Conservation (phyloP, 92 coral and sea anemone genomes). For the Chrysogorgia sp. region DNA sequence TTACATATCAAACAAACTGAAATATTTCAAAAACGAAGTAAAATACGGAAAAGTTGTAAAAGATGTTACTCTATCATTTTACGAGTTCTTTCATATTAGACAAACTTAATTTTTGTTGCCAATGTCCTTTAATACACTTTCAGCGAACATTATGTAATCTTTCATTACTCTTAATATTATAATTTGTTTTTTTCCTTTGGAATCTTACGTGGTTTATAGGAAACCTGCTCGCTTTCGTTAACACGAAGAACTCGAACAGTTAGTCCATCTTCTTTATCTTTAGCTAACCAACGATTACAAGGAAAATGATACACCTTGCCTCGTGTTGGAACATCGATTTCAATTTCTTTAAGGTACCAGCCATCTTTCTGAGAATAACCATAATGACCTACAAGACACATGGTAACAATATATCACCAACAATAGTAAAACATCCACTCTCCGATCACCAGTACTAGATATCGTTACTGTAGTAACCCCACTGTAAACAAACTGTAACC, state of each 20-base stretch:
- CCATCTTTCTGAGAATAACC: conserved; percentile 80
- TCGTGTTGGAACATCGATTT: conserved; percentile 92
- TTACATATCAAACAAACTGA: no score
- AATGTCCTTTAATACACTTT: no score
- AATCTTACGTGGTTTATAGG: conserved; percentile 94
- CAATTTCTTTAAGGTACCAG: conserved; percentile 90
- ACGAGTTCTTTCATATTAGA: no score
- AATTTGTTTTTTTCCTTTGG: no score
- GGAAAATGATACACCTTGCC: conserved; percentile 92
- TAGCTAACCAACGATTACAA: conserved; percentile 91
- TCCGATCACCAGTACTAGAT: neutral
- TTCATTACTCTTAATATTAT: no score
- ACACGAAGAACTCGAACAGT: conserved; percentile 75
- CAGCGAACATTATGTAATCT: no score
- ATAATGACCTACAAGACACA: conserved; percentile 54
- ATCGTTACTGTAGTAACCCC: neutral
- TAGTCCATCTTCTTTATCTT: conserved; percentile 92
- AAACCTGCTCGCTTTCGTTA: conserved; percentile 72
- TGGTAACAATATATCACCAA: neutral
- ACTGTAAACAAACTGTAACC: no score
- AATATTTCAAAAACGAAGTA: no score
- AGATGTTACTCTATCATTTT: no score
- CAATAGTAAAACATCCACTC: neutral
- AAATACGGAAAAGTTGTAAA: no score
- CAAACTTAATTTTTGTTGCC: no score